Conservation (phyloP, 2,888 invertebrate species). For the Megaustenia siamemsis region DNA sequence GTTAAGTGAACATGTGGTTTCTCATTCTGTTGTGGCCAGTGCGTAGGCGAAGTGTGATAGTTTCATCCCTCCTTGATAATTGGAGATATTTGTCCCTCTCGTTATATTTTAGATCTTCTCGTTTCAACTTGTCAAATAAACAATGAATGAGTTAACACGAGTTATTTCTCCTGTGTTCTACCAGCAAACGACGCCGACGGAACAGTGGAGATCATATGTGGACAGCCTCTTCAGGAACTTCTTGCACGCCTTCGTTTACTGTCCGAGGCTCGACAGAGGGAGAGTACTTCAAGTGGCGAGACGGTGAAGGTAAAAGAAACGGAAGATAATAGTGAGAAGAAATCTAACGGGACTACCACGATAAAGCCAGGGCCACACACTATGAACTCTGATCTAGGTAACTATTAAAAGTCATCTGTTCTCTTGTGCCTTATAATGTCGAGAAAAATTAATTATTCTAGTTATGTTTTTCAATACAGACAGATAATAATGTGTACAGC, state of each 20-base stretch:
- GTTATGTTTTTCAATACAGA: too few species aligned
- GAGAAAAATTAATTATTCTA: too few species aligned
- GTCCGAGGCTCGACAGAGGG: constrained; percentile 55
- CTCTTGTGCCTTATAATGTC: too few species aligned
- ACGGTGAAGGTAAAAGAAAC: constrained; percentile 4
- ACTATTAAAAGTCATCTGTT: neutral
- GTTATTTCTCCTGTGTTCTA: neutral
- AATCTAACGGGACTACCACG: constrained; percentile 15
- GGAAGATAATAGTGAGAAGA: constrained; percentile 1
- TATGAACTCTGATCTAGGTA: constrained; percentile 55
- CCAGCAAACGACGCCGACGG: constrained; percentile 67
- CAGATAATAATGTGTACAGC: too few species aligned
- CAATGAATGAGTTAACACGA: too few species aligned
- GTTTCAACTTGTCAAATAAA: too few species aligned
- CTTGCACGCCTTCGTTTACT: constrained; percentile 60
- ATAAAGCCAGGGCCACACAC: neutral
- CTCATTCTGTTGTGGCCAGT: too few species aligned
- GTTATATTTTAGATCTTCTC: too few species aligned
- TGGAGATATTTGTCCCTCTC: too few species aligned
- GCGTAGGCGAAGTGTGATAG: too few species aligned
- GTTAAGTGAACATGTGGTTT: too few species aligned
- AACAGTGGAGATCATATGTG: constrained; percentile 68
- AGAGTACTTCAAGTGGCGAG: neutral
- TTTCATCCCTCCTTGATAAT: too few species aligned
- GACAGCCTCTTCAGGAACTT: constrained; percentile 63